These are phyloP conservation scores for Anomalospiza imberbis DNA, from an alignment of 2,797 vertebrate species.

Conservation along the genomic window DNA sequence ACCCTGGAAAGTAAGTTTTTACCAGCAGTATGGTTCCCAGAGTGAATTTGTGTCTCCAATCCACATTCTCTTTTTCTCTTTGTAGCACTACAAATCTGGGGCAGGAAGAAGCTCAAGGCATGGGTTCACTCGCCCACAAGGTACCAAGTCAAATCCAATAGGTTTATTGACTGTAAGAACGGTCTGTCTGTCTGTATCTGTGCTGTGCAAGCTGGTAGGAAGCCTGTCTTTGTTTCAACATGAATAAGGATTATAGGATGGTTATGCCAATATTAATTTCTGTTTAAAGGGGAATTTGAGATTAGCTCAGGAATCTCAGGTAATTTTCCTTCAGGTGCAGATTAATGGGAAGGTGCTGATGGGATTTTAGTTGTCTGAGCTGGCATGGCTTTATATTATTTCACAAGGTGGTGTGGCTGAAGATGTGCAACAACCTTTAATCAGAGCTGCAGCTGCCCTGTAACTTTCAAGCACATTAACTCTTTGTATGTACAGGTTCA, in stretches of 20 bases:
- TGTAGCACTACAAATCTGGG: conserved; percentile 51
- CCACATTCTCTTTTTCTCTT: conserved; percentile 28
- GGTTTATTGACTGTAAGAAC: background rate
- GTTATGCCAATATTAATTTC: background rate
- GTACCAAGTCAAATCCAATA: conserved; percentile 20
- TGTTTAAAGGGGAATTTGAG: background rate
- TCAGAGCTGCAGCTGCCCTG: background rate
- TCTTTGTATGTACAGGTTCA: background rate
- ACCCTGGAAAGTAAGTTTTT: background rate
- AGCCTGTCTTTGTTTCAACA: conserved; percentile 37
- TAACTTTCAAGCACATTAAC: background rate
- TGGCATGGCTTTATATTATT: background rate
- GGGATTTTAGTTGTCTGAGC: background rate
- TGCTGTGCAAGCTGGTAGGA: background rate
- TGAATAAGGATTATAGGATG: conserved; percentile 2
- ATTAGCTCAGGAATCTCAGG: background rate
- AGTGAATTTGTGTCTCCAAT: conserved; percentile 23
- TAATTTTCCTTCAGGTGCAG: conserved; percentile 13
- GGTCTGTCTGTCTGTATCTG: background rate
- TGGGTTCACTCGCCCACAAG: conserved; percentile 17
- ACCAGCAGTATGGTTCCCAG: background rate
- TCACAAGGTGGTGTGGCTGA: background rate
- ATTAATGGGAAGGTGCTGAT: conserved; percentile 22
- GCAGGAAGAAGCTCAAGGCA: conserved; percentile 28
- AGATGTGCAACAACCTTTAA: background rate